Evolutionary conservation across 2,113 vertebrate species (phyloP), one percentile per base, ranked within the genome.

Genomic region (Fregetta grallaria): DNA sequence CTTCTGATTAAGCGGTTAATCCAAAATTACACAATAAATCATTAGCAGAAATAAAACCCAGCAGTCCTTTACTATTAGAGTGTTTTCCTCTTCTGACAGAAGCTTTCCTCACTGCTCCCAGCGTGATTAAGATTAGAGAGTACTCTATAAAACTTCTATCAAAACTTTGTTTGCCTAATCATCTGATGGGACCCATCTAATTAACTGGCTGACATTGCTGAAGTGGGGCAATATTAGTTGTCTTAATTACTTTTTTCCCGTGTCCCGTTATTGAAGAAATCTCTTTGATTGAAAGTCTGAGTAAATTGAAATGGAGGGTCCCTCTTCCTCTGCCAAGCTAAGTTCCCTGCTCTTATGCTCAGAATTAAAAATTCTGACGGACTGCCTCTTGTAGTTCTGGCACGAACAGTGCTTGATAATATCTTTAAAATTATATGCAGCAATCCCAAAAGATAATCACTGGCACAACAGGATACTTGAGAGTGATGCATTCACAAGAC

Each of bases 151-250:
- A 97, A 95, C 67, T 97, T 94, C 71, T 78, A 49, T 95, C 92
- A 96, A 93, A 97, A 97, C 76, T 96, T 90, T 94, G 66, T 96
- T 96, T 97, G 90, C 75, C 91, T 98, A 90, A 75, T 91, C 91
- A 94, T 96, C 96, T 94, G 91, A 44, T 78, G 94, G 79, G 92
- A 95, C 70, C 42, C 52, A 88, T 96, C 77, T 96, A 97, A 97
- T 98, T 97, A 97, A 86, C 74, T 74, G 70, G 49, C 65, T 95
- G 91, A 67, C 92, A 77, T 49, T 96, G 82, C 88, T 92, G 74
- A 74, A 97, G 67, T 92, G 56, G 95, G 90, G 93, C 96, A 97
- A 94, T 96, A 97, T 97, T 96, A 95, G 86, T 95, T 89, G 94
- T 90, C 93, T 95, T 97, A 96, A 97, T 98, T 97, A 96, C 86